Evolutionary conservation across 2,113 vertebrate genomes (phyloP).

Genomic region (Heteronetta atricapilla): DNA sequence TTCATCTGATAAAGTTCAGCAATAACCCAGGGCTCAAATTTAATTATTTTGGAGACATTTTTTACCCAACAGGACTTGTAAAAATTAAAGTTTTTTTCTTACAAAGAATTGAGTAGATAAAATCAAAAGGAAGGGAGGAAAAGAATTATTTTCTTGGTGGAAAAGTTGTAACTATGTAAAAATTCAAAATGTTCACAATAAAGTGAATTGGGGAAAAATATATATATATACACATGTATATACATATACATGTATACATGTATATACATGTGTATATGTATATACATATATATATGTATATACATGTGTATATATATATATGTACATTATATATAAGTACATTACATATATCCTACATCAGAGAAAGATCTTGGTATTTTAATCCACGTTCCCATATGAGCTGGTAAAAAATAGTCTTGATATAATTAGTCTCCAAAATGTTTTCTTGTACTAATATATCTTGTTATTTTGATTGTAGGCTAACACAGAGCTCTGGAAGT

Average conservation of each 20-base stretch:
- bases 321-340: no score
- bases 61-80: neutral
- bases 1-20: neutral
- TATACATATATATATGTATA: no score
- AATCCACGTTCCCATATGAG: neutral
- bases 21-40: neutral
- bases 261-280: no score
- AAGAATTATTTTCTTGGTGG: neutral
- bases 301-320: no score
- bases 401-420: neutral
- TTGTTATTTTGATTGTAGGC: neutral
- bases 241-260: no score
- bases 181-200: neutral
- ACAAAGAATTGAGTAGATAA: neutral
- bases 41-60: neutral
- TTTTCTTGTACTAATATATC: accelerated
- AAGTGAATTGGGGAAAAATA: neutral
- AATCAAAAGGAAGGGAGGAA: neutral
- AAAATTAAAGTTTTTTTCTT: neutral
- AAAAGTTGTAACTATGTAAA: neutral
- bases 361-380: neutral
- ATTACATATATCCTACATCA: neutral
- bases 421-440: neutral
- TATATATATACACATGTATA: no score
- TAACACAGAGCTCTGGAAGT: neutral